phyloP scores from a whole-genome alignment of 2,113 vertebrate species.

The Hiodon alosoides region DNA sequence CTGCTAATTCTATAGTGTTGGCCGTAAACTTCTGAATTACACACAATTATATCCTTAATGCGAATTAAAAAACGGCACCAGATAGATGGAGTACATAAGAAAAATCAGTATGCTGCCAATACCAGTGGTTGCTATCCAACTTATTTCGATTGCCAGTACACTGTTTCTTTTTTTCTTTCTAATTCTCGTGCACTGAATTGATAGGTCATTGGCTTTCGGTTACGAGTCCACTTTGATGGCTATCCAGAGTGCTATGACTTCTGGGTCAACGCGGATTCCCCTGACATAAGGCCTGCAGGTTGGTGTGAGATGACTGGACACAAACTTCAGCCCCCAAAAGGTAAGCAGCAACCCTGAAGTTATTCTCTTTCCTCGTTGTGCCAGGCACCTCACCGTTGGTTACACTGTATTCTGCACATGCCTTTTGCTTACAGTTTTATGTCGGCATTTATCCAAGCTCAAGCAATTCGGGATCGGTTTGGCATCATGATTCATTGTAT shows the following conservation, averaged over 20 bases:
- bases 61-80: too few relatives aligned
- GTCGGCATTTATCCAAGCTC: too few relatives aligned
- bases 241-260: conserved; percentile 70
- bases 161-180: background rate
- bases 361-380: background rate
- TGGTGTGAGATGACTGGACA: conserved; percentile 58
- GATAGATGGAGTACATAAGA: too few relatives aligned
- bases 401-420: too few relatives aligned
- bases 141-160: background rate
- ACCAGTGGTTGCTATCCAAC: background rate
- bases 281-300: conserved; percentile 51
- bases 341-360: conserved; percentile 32
- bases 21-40: too few relatives aligned
- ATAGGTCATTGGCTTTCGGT: conserved; percentile 61
- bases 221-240: conserved; percentile 65
- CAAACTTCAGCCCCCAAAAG: conserved; percentile 67
- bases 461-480: background rate
- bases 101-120: too few relatives aligned
- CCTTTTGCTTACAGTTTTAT: too few relatives aligned
- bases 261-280: conserved; percentile 65
- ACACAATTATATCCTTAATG: background rate
- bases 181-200: conserved; percentile 12
- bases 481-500: background rate
- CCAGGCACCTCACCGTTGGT: background rate
- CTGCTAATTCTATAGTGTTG: too few relatives aligned